Percentiles rank a stretch among this genome's conserved stretches.
phyloP scores from a whole-genome alignment of 30 jellyfish, hydroid and myxozoan genomes.

The Pelagia noctiluca region DNA sequence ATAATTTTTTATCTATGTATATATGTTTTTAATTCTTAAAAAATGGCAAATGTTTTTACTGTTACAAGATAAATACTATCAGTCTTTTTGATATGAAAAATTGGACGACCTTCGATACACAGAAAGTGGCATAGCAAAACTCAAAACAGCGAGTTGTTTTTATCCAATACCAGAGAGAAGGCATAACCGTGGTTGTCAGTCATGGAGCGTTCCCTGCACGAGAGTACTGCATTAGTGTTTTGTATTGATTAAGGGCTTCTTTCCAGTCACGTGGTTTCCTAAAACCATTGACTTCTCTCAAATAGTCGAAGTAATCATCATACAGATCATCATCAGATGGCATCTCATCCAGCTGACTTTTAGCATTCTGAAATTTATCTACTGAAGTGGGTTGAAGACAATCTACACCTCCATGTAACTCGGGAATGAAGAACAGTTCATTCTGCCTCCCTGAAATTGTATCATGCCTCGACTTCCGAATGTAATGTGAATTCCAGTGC shows the following conservation, averaged over 20 bases:
- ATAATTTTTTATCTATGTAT: too few species aligned
- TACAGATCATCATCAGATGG: too few species aligned
- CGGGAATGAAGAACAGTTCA: too few species aligned
- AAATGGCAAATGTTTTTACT: too few species aligned
- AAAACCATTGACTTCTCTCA: too few species aligned
- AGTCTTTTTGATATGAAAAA: background rate
- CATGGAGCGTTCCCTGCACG: constrained; percentile 26
- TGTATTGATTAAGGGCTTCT: constrained; percentile 57
- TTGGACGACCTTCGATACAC: constrained; percentile 1
- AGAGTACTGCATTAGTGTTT: constrained; percentile 40
- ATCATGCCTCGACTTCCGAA: constrained; percentile 55
- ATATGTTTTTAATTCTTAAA: too few species aligned
- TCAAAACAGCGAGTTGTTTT: constrained; percentile 2
- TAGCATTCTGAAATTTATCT: constrained; percentile 54
- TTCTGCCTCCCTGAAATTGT: constrained; percentile 69
- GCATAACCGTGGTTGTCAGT: constrained; percentile 33
- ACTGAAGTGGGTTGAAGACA: too few species aligned
- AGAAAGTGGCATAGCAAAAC: constrained; percentile 16
- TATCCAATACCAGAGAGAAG: constrained; percentile 22
- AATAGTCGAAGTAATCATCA: too few species aligned
- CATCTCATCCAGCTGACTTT: too few species aligned
- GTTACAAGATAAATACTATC: background rate
- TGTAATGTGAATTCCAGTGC: too few species aligned
- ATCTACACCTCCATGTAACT: too few species aligned
- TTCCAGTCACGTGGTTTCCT: constrained; percentile 48